A percentile compares a stretch with the other conserved stretches of the same genome.
phyloP scores from a whole-genome alignment of 2,113 vertebrate species.

The Cathartes aura region DNA sequence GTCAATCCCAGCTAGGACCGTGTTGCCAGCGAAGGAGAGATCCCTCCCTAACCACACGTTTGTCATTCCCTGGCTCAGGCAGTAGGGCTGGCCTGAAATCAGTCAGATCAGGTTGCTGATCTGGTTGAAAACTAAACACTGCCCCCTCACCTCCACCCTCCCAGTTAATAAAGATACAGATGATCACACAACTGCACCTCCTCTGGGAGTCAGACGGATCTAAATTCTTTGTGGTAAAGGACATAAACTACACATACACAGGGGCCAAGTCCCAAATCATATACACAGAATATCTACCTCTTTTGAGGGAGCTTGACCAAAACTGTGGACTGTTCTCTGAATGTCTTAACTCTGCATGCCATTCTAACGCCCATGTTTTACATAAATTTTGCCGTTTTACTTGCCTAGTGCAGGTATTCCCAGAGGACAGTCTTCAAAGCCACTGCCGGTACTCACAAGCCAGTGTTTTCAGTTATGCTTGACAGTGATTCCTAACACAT shows the following conservation, averaged over 20 bases:
- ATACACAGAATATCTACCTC: background rate
- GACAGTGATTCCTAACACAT: background rate
- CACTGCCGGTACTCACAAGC: background rate
- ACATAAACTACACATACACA: background rate
- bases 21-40: background rate
- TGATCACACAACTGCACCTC: background rate
- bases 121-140: background rate
- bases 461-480: background rate
- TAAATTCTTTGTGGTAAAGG: background rate
- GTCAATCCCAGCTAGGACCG: background rate
- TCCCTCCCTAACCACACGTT: background rate
- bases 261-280: background rate
- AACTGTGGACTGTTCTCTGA: background rate
- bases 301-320: background rate
- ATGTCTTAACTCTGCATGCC: background rate
- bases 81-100: background rate
- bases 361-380: accelerated
- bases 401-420: background rate
- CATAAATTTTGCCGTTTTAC: background rate
- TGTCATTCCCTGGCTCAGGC: background rate
- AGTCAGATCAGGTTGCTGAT: background rate
- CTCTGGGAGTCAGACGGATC: background rate
- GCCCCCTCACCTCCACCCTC: no score
- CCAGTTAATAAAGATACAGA: background rate
- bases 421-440: background rate